Percentiles rank a stretch among this genome's conserved stretches.
Conservation (phyloP, 2,888 invertebrate genomes). For the Diadegma fenestrale region DNA sequence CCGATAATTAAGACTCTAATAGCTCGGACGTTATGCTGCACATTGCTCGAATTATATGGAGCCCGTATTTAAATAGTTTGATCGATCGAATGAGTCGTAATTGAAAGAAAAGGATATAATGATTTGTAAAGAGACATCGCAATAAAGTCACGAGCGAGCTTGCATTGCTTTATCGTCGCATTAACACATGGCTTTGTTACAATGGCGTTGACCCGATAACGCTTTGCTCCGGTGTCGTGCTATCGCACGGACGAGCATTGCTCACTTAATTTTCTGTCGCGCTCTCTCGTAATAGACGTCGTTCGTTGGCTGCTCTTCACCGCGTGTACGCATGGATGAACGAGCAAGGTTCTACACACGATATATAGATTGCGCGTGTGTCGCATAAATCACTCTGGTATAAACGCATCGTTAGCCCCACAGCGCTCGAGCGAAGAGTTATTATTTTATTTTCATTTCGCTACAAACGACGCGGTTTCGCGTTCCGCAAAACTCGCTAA, state of each 20-base stretch:
- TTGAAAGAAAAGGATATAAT: slow-evolving; percentile 27
- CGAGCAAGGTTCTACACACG: slow-evolving; percentile 58
- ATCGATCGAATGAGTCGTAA: slow-evolving; percentile 7
- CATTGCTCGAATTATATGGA: not conserved
- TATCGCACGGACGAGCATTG: slow-evolving; percentile 50
- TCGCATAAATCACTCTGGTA: slow-evolving; percentile 78
- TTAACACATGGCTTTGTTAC: slow-evolving; percentile 76
- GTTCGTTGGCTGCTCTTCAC: slow-evolving; percentile 55
- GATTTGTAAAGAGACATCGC: slow-evolving; percentile 7
- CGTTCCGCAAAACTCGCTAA: not conserved
- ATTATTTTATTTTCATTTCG: slow-evolving; percentile 52
- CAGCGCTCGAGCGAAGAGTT: slow-evolving; percentile 67
- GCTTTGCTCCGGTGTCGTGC: slow-evolving; percentile 67
- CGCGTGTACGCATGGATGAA: slow-evolving; percentile 59
- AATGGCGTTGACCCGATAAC: slow-evolving; percentile 72
- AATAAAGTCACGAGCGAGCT: slow-evolving; percentile 37
- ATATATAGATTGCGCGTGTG: slow-evolving; percentile 74
- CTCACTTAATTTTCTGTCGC: slow-evolving; percentile 49
- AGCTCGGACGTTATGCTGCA: not conserved
- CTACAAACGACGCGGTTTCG: slow-evolving; percentile 47
- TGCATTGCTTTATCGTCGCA: slow-evolving; percentile 73
- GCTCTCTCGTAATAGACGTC: slow-evolving; percentile 60
- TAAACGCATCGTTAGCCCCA: slow-evolving; percentile 76
- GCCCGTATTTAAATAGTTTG: not conserved
- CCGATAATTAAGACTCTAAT: too few species aligned